A percentile compares a stretch with the other conserved stretches of the same genome.
phyloP scores from a whole-genome alignment of 2,113 vertebrate genomes.

The Cichladusa arquata region DNA sequence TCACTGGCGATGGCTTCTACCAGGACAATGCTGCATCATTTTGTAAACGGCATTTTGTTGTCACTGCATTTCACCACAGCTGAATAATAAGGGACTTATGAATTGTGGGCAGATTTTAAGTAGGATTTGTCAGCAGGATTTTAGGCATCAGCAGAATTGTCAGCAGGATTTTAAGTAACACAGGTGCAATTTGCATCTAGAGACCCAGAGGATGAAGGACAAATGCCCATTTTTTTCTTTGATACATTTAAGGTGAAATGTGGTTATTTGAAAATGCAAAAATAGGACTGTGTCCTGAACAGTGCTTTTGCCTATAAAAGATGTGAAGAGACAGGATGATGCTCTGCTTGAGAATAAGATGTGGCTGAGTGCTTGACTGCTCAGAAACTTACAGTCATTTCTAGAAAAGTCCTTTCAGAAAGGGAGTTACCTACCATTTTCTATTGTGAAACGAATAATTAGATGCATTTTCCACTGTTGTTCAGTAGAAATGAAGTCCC shows the following conservation, averaged over 20 bases:
- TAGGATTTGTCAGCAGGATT: neutral
- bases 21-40: neutral
- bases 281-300: neutral
- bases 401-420: neutral
- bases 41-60: neutral
- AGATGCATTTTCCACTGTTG: neutral
- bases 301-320: neutral
- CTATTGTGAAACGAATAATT: neutral
- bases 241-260: neutral
- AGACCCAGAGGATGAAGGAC: neutral
- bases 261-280: neutral
- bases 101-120: neutral
- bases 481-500: neutral
- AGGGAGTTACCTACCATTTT: neutral
- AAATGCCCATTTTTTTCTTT: neutral
- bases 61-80: neutral
- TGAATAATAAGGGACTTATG: neutral
- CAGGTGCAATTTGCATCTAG: neutral
- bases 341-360: neutral
- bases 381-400: neutral
- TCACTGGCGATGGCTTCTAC: neutral
- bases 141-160: neutral
- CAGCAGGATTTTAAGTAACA: neutral
- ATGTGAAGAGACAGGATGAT: neutral
- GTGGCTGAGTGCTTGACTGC: neutral